A percentile compares a stretch with the other conserved stretches of the same genome.
phyloP scores from a whole-genome alignment of 2,888 invertebrate genomes.

The Eilema sororculum region DNA sequence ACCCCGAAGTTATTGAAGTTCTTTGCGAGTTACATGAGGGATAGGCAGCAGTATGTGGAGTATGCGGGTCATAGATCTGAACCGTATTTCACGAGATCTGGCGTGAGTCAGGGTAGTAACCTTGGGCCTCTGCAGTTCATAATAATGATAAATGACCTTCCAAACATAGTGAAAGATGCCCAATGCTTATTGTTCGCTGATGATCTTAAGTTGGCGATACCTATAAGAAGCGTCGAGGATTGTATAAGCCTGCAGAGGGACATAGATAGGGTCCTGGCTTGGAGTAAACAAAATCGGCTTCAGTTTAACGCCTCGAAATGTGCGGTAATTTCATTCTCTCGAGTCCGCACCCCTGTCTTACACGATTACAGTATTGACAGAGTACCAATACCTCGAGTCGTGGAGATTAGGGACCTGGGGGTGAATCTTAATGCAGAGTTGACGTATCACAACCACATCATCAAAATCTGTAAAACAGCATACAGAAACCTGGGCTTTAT shows the following conservation, averaged over 20 bases:
- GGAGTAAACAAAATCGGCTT: background rate
- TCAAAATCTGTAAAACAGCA: no score
- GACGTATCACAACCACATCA: background rate
- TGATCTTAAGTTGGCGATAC: background rate
- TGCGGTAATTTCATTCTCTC: background rate
- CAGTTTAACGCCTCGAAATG: background rate
- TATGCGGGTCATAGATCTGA: no score
- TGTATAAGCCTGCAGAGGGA: background rate
- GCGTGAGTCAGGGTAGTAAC: no score
- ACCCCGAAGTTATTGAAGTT: no score
- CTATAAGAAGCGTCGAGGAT: background rate
- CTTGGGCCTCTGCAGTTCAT: constrained; percentile 7
- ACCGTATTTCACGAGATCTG: no score
- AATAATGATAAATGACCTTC: constrained; percentile 13
- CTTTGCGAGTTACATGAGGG: no score
- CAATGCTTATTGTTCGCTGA: constrained; percentile 11
- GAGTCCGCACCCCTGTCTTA: background rate
- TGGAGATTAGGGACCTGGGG: background rate
- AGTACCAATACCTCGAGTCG: background rate
- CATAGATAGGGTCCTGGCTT: constrained; percentile 1
- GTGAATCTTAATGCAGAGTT: background rate
- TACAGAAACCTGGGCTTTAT: no score
- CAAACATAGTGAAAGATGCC: background rate
- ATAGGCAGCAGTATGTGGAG: no score
- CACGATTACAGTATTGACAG: background rate